phyloP scores from a whole-genome alignment of 2,113 vertebrate genomes.

The Psittacara wagleri region DNA sequence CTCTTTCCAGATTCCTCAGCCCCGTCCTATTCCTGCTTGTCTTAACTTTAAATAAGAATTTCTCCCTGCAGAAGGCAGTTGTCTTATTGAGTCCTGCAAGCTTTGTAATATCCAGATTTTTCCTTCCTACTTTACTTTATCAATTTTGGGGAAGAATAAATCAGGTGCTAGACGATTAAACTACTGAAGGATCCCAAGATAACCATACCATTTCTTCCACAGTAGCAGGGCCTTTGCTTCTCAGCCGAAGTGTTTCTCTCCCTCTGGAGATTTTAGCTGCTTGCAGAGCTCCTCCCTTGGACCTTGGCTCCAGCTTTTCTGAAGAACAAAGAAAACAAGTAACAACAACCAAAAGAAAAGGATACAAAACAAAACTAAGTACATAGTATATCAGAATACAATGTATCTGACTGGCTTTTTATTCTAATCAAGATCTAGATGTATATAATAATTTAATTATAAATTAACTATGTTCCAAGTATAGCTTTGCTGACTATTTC shows the following conservation, averaged over 20 bases:
- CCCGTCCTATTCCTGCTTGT: neutral
- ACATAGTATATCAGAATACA: neutral
- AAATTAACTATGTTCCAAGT: neutral
- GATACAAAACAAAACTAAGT: neutral
- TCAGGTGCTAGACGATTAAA: neutral
- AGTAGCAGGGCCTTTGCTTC: conserved; percentile 88
- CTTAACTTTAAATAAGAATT: neutral
- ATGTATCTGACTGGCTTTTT: neutral
- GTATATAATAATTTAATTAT: neutral
- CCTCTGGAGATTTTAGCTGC: conserved; percentile 81
- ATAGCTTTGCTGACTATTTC: neutral
- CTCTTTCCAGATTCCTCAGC: neutral
- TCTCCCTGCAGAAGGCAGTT: neutral
- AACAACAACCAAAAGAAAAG: neutral
- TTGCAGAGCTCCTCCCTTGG: conserved; percentile 76
- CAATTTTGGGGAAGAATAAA: neutral
- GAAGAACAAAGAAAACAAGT: neutral
- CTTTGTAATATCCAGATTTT: neutral
- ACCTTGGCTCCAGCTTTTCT: conserved; percentile 91
- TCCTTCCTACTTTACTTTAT: neutral
- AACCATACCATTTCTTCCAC: conserved; percentile 87
- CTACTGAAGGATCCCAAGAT: neutral
- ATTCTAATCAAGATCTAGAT: neutral
- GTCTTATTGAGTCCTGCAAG: neutral
- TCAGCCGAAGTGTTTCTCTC: conserved; percentile 87